Base-by-base conservation (phyloP, 1,140 invertebrate genomes). In the Drosophila miranda region DNA sequence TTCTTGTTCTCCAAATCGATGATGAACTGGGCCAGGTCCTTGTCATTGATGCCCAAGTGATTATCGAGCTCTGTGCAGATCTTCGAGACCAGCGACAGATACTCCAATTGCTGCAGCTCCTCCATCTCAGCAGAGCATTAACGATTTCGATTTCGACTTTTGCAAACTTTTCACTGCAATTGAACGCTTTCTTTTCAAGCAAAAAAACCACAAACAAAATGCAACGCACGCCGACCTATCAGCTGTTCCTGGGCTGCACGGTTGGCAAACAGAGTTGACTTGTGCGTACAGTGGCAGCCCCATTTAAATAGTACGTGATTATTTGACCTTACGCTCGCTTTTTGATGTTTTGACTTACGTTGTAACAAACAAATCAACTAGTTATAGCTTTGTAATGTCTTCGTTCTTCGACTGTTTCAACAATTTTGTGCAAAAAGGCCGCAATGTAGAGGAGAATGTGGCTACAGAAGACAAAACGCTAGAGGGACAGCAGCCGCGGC, bases 41-140 rank as follows among this genome's bases (percentile, higher is more conserved):
- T 99, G 86, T 99, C 98, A 90, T 98, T 99, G 60, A 99, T 92
- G n/a, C 97, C 97, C 75, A 99, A 95, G 93, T 99, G 98, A 92
- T 99, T 99, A 91, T 99, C 98, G 68, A 99, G 92, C 92, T 99
- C 99, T 8, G 98, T 99, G 92, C 98, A 99, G 54, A 99, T 95
- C 94, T 99, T 99, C 0, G 98, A 99, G 0, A 99, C 98, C 48
- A 99, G 92, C 13, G 98, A 99, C 3, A 99, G 93, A 91, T 99
- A 96, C 91, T 99, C 98, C 59, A 99, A 92, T 91, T 97, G 96
- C 46, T 94, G 91, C 68, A 99, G 93, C 93, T 98, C 97, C 58
- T 98, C 96, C 95, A 97, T 97, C 19, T 46, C 41, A 57, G n/a
- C 6, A 46, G 41, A 23, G n/a, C 14, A 16, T 41, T 28, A 0